These are phyloP conservation scores for Cyclina sinensis DNA, from an alignment of 1,140 invertebrate species.

Conservation along the genomic window DNA sequence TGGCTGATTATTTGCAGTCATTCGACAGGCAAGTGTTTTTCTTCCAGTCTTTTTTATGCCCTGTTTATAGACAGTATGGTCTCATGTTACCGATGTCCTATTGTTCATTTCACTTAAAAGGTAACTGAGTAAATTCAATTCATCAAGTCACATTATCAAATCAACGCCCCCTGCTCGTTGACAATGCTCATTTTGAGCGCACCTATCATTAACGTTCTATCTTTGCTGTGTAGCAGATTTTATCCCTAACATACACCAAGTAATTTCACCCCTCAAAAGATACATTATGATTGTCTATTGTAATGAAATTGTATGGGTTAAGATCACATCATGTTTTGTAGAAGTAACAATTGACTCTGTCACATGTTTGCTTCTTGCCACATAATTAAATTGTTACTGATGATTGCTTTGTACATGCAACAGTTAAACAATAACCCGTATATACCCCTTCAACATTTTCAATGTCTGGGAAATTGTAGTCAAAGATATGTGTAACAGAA, in stretches of 20 bases:
- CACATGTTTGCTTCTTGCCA: neutral
- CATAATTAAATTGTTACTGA: neutral
- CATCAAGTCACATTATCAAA: conserved; percentile 39
- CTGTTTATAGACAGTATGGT: conserved; percentile 18
- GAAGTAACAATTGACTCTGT: conserved; percentile 32
- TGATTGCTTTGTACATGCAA: neutral
- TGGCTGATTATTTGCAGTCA: neutral
- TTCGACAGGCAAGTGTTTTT: neutral
- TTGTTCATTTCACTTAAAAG: conserved; percentile 52
- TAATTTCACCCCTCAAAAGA: conserved; percentile 30
- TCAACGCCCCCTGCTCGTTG: conserved; percentile 52
- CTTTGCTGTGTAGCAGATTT: conserved; percentile 11
- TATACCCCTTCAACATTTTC: neutral
- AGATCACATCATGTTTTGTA: neutral
- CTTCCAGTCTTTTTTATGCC: neutral
- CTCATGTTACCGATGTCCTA: neutral
- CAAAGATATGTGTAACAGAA: too few species aligned
- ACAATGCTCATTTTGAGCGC: conserved; percentile 49
- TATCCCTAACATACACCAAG: neutral
- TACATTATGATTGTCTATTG: conserved; percentile 51
- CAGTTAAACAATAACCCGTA: conserved; percentile 7
- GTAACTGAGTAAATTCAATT: conserved; percentile 47
- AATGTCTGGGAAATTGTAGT: neutral
- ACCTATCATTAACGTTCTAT: conserved; percentile 47
- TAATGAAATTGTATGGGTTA: conserved; percentile 17